These are phyloP conservation scores for Fulmarus glacialis DNA, from an alignment of 2,113 vertebrate genomes.

Conservation along the genomic window DNA sequence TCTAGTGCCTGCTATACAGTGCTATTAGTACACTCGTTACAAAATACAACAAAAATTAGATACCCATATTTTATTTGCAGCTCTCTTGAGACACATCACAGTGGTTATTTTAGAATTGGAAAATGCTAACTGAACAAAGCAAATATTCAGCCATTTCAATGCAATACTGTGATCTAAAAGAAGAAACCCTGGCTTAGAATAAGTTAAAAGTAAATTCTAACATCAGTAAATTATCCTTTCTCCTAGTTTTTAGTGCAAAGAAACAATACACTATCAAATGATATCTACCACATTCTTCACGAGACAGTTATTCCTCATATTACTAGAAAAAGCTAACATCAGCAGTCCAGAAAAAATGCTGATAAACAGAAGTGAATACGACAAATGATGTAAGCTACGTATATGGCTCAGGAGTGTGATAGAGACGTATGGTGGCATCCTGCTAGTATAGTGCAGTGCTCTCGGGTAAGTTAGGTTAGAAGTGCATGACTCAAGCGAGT, in stretches of 20 bases:
- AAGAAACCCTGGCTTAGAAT: neutral
- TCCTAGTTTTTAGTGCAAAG: neutral
- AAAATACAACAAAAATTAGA: conserved; percentile 40
- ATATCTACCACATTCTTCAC: neutral
- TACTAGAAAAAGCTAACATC: conserved; percentile 39
- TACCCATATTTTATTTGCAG: conserved; percentile 36
- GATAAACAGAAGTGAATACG: conserved; percentile 18
- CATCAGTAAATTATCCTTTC: neutral
- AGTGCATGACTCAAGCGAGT: neutral
- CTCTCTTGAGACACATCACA: neutral
- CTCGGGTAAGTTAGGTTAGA: neutral
- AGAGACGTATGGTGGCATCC: neutral
- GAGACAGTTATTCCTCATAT: conserved; percentile 13
- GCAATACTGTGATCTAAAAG: neutral
- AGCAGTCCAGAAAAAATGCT: conserved; percentile 53
- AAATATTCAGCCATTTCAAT: neutral
- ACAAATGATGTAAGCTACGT: neutral
- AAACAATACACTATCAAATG: neutral
- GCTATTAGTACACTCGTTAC: neutral
- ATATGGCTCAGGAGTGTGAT: neutral
- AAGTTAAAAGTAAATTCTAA: neutral
- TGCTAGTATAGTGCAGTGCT: neutral
- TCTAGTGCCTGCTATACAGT: neutral
- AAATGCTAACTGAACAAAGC: neutral
- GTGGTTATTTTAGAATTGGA: conserved; percentile 43